Evolutionary conservation across 1,140 invertebrate species (phyloP).

Genomic region (Drosophila eugracilis): DNA sequence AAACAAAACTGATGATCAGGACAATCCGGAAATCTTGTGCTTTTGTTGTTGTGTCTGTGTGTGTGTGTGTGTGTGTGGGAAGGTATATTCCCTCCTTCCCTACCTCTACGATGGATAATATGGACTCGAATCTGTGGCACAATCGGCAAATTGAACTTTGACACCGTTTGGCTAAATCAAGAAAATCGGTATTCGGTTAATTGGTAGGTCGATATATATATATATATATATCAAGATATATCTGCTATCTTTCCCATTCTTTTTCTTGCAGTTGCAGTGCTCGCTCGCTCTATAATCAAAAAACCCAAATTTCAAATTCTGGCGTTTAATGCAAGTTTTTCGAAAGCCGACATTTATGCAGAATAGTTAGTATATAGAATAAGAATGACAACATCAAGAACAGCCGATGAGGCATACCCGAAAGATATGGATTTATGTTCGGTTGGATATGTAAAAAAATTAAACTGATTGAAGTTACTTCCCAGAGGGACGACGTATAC

Average conservation of each 20-base stretch:
- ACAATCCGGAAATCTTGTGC: no score
- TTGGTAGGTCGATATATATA: not conserved
- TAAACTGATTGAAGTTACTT: constrained; percentile 3
- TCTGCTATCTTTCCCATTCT: no score
- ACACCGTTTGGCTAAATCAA: constrained; percentile 1
- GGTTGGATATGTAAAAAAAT: not conserved
- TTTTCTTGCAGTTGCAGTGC: not conserved
- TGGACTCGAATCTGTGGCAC: not conserved
- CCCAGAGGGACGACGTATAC: constrained; percentile 13
- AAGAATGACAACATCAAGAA: no score
- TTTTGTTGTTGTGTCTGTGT: no score
- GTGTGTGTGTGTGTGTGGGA: no score
- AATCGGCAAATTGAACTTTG: not conserved
- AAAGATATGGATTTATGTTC: not conserved
- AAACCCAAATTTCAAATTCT: not conserved
- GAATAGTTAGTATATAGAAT: not conserved
- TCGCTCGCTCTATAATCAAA: not conserved
- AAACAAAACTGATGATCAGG: not conserved
- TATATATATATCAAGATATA: no score
- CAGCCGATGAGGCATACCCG: not conserved
- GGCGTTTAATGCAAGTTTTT: not conserved
- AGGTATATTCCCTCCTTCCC: no score
- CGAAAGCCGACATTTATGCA: not conserved
- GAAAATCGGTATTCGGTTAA: not conserved
- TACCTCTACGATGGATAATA: not conserved